Percentiles rank a stretch among this genome's conserved stretches.
These are phyloP conservation scores for Benthosema pterotum DNA, from an alignment of 2,797 vertebrate species.

Conservation along the genomic window DNA sequence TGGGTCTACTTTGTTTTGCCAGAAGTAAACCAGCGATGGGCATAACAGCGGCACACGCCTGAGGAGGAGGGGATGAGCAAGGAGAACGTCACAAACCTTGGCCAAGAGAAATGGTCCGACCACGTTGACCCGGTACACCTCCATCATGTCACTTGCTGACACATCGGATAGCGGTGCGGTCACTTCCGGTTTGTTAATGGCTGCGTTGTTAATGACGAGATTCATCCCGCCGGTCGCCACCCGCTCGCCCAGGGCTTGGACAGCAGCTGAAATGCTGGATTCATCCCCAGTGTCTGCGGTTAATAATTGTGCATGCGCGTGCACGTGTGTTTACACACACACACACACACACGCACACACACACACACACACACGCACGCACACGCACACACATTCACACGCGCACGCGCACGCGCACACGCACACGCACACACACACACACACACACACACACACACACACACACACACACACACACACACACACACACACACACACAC, in stretches of 20 bases:
- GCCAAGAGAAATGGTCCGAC: conserved; percentile 69
- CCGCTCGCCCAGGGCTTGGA: conserved; percentile 41
- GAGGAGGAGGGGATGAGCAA: too few species aligned
- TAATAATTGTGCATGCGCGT: too few species aligned
- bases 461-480: too few species aligned
- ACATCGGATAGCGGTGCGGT: too few species aligned
- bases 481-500: too few species aligned
- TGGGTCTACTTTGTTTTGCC: too few species aligned
- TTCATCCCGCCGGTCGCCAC: conserved; percentile 59
- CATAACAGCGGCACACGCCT: too few species aligned
- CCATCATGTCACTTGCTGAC: conserved; percentile 58
- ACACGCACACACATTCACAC: too few species aligned
- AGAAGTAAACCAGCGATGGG: too few species aligned
- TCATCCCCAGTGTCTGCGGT: conserved; percentile 54
- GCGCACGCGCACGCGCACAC: too few species aligned
- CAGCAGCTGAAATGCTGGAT: conserved; percentile 54
- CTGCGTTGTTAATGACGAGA: conserved; percentile 78
- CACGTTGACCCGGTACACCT: conserved; percentile 68
- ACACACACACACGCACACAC: not conserved
- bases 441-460: too few species aligned
- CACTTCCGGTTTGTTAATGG: conserved; percentile 43
- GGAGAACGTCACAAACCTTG: conserved; percentile 72
- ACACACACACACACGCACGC: not conserved
- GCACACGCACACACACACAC: too few species aligned
- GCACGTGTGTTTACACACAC: not conserved